Percentiles rank a stretch among this genome's conserved stretches.
These are phyloP conservation scores for Torymus auratus DNA, from an alignment of 2,888 invertebrate species.

Conservation along the genomic window DNA sequence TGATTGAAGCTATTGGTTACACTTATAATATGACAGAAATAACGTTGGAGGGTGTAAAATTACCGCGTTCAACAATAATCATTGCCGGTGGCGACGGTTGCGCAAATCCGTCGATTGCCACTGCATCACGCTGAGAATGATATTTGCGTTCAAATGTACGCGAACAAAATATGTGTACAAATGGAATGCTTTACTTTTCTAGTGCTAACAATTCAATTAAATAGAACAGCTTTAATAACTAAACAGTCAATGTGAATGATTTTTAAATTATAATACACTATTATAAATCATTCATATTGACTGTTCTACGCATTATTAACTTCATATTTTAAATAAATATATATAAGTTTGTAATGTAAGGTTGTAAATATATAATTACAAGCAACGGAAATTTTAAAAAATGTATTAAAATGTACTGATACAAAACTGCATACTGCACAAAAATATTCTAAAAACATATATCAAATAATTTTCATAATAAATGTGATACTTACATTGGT, in stretches of 20 bases:
- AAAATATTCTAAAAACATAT: too few relatives aligned
- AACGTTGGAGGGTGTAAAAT: conserved; percentile 21
- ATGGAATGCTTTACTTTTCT: background rate
- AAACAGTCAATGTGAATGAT: background rate
- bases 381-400: too few relatives aligned
- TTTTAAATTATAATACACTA: background rate
- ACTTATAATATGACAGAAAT: conserved; percentile 9
- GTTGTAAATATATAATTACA: too few relatives aligned
- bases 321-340: too few relatives aligned
- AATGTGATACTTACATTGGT: too few relatives aligned
- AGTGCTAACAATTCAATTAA: background rate
- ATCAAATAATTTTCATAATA: too few relatives aligned
- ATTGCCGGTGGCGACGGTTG: conserved; percentile 41
- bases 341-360: too few relatives aligned
- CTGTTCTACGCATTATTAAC: too few relatives aligned
- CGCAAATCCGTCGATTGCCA: conserved; percentile 47
- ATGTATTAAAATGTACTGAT: too few relatives aligned
- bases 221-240: background rate
- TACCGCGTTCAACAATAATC: conserved; percentile 30
- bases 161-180: background rate
- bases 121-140: conserved; percentile 1
- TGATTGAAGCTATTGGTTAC: background rate
- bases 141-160: background rate
- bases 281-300: too few relatives aligned
- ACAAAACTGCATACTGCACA: too few relatives aligned